Conservation (phyloP, 2,797 vertebrate species). For the Poeciliopsis gracilis region DNA sequence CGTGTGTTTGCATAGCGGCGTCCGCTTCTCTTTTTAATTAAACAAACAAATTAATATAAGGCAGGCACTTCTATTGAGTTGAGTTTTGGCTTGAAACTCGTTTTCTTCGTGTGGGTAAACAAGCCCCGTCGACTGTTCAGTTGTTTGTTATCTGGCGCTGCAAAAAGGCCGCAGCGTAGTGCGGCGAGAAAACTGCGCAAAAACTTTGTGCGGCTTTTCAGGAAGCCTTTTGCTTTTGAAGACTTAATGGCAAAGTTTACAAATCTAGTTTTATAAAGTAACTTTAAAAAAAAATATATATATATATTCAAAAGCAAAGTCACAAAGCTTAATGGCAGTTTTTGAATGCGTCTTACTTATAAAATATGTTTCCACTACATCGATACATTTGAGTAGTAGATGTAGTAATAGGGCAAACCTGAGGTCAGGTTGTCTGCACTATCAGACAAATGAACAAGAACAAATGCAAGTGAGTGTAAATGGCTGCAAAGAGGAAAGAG, state of each 20-base stretch:
- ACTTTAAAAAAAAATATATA: not conserved
- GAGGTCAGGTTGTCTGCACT: not conserved
- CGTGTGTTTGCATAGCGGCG: not conserved
- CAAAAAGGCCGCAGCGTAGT: not conserved
- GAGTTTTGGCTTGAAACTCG: not conserved
- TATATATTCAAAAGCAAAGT: not conserved
- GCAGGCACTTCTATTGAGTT: not conserved
- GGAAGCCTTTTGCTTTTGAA: not conserved
- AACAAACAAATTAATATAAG: not conserved
- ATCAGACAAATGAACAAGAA: not conserved
- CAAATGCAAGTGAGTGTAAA: not conserved
- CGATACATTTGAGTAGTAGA: not conserved
- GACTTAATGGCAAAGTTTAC: not conserved
- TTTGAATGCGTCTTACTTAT: not conserved
- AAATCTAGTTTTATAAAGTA: not conserved
- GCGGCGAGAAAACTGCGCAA: constrained; percentile 26
- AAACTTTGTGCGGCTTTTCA: not conserved
- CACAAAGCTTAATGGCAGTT: not conserved
- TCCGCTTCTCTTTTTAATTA: not conserved
- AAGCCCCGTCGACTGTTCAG: not conserved
- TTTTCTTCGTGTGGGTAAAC: not conserved
- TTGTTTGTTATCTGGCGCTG: constrained; percentile 6
- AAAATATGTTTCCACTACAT: not conserved
- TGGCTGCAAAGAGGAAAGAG: not conserved
- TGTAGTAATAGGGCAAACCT: not conserved